phyloP scores from a whole-genome alignment of 2,113 vertebrate genomes.

The Eurypyga helias region DNA sequence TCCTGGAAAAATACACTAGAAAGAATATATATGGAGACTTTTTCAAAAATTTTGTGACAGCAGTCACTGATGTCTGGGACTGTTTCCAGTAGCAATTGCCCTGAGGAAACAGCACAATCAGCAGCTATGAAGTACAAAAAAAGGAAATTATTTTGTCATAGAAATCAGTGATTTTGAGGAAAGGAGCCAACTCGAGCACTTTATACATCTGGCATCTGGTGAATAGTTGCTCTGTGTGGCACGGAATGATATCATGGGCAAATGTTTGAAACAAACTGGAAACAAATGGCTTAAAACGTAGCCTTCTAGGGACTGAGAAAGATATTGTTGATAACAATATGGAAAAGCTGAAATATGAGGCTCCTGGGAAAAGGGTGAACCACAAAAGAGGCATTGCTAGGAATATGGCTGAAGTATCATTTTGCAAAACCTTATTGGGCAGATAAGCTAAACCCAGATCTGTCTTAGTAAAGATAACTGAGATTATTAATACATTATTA shows the following conservation, averaged over 20 bases:
- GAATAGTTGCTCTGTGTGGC: not conserved
- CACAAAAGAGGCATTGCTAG: not conserved
- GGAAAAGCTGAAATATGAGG: not conserved
- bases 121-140: constrained; percentile 12
- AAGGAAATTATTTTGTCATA: constrained; percentile 4
- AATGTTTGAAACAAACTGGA: constrained; percentile 40
- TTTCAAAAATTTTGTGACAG: not conserved
- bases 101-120: not conserved
- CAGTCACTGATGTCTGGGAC: not conserved
- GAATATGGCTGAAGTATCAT: not conserved
- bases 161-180: constrained; percentile 1
- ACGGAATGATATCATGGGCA: not conserved
- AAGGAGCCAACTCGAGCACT: not conserved
- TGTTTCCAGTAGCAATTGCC: not conserved
- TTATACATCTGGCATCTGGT: constrained; percentile 1
- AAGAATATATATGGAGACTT: not conserved
- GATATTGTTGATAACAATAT: constrained; percentile 8
- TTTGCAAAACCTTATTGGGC: not conserved
- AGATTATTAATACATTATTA: not conserved
- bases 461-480: not conserved
- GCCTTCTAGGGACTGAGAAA: constrained; percentile 22
- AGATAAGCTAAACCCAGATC: not conserved
- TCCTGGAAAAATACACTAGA: not conserved
- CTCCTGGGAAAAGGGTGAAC: not conserved
- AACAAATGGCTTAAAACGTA: constrained; percentile 32